Conservation (phyloP, 92 coral and sea anemone species). For the Epizoanthus illoricatus region DNA sequence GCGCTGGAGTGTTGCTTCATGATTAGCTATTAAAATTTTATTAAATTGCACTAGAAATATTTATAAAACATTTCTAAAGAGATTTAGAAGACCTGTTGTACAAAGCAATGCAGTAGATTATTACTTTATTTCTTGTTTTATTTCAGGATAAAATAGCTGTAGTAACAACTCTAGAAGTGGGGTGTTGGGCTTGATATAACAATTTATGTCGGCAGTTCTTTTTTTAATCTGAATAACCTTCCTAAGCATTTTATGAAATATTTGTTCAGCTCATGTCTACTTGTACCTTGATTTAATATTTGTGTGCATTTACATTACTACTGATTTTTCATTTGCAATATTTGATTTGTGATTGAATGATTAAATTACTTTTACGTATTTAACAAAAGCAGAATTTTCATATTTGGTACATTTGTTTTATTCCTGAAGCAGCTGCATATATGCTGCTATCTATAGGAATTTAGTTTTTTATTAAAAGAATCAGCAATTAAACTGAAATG, state of each 20-base stretch:
- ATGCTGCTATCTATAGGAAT: too few relatives aligned
- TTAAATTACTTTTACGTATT: not conserved
- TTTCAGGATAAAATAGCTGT: too few relatives aligned
- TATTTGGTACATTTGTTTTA: constrained; percentile 4
- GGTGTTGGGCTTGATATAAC: not conserved
- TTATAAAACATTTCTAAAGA: not conserved
- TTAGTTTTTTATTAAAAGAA: not conserved
- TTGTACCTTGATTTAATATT: constrained; percentile 3
- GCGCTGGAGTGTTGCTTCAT: not conserved
- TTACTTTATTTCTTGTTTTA: not conserved
- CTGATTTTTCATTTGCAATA: not conserved
- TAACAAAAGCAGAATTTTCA: not conserved
- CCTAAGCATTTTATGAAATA: not conserved
- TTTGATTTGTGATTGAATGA: constrained; percentile 11
- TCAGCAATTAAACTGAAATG: not conserved
- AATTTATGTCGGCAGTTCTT: not conserved
- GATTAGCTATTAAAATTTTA: not conserved
- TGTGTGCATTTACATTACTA: not conserved
- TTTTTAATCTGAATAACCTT: not conserved
- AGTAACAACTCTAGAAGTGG: too few relatives aligned
- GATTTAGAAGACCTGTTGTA: not conserved
- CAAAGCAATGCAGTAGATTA: not conserved
- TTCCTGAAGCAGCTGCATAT: constrained; percentile 16
- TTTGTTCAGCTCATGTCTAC: not conserved
- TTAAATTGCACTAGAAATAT: not conserved